A percentile compares a stretch with the other conserved stretches of the same genome.
phyloP scores from a whole-genome alignment of 2,888 invertebrate genomes.

The Andrena trimmerana region DNA sequence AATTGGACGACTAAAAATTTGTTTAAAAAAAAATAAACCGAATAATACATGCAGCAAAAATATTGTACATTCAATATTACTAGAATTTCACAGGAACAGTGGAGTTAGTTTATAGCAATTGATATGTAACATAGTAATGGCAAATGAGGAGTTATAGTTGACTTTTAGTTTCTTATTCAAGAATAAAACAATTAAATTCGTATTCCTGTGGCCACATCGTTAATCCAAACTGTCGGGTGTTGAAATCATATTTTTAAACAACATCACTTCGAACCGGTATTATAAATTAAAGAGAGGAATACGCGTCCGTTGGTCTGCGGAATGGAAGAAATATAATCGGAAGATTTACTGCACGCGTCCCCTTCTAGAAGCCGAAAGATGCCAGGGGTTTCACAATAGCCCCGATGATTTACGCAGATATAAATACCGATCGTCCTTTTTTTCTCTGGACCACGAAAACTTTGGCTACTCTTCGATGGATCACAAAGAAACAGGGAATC shows the following conservation, averaged over 20 bases:
- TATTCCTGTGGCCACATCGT: too few species aligned
- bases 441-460: slow-evolving; percentile 43
- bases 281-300: slow-evolving; percentile 3
- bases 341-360: slow-evolving; percentile 62
- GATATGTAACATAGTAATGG: too few species aligned
- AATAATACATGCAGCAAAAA: too few species aligned
- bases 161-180: too few species aligned
- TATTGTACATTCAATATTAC: too few species aligned
- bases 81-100: too few species aligned
- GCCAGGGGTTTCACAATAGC: slow-evolving; percentile 60
- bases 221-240: too few species aligned
- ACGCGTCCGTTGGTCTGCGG: not conserved
- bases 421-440: slow-evolving; percentile 75
- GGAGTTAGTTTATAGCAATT: too few species aligned
- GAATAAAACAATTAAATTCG: too few species aligned
- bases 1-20: too few species aligned
- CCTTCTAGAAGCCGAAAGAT: slow-evolving; percentile 41
- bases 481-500: slow-evolving; percentile 64
- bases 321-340: slow-evolving; percentile 41
- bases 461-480: slow-evolving; percentile 60
- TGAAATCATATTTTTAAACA: not conserved
- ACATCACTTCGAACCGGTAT: not conserved
- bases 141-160: too few species aligned
- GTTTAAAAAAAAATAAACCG: too few species aligned
- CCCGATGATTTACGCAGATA: slow-evolving; percentile 77